Evolutionary conservation across 1,140 invertebrate genomes (phyloP).

Genomic region (Drosophila ananassae): DNA sequence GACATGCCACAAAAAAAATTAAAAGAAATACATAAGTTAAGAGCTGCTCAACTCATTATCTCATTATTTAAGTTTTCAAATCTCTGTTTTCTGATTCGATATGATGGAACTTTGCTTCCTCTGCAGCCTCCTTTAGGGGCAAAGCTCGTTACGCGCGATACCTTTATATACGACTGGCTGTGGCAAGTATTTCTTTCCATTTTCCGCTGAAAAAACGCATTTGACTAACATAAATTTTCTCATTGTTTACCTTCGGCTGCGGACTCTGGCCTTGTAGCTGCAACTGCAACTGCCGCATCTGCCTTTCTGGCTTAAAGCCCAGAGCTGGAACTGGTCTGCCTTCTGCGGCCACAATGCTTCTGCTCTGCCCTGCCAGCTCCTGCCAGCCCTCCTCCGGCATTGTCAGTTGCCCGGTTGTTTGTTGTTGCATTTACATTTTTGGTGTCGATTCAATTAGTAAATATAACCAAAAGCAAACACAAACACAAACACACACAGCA

Average conservation of each 20-base stretch:
- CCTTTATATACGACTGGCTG: slow-evolving; percentile 48
- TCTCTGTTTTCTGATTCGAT: too few relatives aligned
- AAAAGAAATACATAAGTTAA: neutral
- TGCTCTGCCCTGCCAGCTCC: too few relatives aligned
- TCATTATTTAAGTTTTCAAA: too few relatives aligned
- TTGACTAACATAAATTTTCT: slow-evolving; percentile 82
- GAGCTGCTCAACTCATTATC: too few relatives aligned
- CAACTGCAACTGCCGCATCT: slow-evolving; percentile 45
- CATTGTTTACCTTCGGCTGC: slow-evolving; percentile 71
- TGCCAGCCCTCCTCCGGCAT: slow-evolving; percentile 22
- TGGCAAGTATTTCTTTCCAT: slow-evolving; percentile 70
- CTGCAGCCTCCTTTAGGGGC: slow-evolving; percentile 19
- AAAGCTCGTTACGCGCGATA: slow-evolving; percentile 70
- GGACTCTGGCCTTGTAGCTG: slow-evolving; percentile 4
- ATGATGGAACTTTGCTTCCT: slow-evolving; percentile 8
- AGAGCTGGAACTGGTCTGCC: slow-evolving; percentile 65
- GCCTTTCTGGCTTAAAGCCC: slow-evolving; percentile 24
- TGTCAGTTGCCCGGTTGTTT: slow-evolving; percentile 71
- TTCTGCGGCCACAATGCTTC: neutral
- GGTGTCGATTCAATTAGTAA: slow-evolving; percentile 84
- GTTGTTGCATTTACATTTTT: slow-evolving; percentile 83
- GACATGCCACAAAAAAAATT: neutral
- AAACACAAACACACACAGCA: slow-evolving; percentile 42
- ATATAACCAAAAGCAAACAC: slow-evolving; percentile 83
- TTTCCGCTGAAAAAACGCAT: slow-evolving; percentile 78